phyloP scores from a whole-genome alignment of 2,797 vertebrate species.

The Oophaga sylvatica region DNA sequence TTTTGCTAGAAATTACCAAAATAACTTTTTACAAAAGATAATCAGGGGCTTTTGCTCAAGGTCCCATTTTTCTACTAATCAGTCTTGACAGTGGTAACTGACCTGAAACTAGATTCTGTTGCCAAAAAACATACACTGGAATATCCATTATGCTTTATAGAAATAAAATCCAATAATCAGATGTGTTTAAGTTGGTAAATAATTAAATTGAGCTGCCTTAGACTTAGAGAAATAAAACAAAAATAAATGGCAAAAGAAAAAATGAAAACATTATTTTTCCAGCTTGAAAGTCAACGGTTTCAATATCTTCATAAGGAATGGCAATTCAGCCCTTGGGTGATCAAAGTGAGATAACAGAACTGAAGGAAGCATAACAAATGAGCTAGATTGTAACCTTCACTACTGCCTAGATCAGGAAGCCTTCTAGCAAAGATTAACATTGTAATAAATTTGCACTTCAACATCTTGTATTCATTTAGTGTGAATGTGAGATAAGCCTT shows the following conservation, averaged over 20 bases:
- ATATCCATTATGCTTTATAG: not conserved
- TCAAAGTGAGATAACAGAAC: constrained; percentile 74
- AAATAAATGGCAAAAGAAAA: constrained; percentile 4
- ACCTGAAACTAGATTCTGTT: not conserved
- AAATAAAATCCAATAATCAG: not conserved
- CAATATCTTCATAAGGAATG: constrained; percentile 38
- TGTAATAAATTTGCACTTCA: constrained; percentile 74
- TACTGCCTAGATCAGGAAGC: constrained; percentile 73
- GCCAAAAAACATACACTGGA: too few relatives aligned
- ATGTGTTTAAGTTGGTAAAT: not conserved
- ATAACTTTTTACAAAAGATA: too few relatives aligned
- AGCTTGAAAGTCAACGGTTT: constrained; percentile 34
- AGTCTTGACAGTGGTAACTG: not conserved
- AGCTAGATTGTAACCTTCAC: constrained; percentile 70
- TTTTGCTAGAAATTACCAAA: too few relatives aligned
- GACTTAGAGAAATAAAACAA: not conserved
- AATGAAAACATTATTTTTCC: constrained; percentile 17
- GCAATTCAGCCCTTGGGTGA: constrained; percentile 70
- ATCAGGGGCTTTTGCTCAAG: not conserved
- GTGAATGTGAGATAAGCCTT: constrained; percentile 64
- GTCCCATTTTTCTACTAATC: not conserved
- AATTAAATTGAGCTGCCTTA: not conserved
- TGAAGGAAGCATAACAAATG: constrained; percentile 72
- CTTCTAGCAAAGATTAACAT: constrained; percentile 74
- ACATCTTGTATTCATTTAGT: constrained; percentile 72